Percentiles rank a stretch among this genome's conserved stretches.
Evolutionary conservation across 2,888 invertebrate genomes (phyloP).

Genomic region (Latheticus oryzae): DNA sequence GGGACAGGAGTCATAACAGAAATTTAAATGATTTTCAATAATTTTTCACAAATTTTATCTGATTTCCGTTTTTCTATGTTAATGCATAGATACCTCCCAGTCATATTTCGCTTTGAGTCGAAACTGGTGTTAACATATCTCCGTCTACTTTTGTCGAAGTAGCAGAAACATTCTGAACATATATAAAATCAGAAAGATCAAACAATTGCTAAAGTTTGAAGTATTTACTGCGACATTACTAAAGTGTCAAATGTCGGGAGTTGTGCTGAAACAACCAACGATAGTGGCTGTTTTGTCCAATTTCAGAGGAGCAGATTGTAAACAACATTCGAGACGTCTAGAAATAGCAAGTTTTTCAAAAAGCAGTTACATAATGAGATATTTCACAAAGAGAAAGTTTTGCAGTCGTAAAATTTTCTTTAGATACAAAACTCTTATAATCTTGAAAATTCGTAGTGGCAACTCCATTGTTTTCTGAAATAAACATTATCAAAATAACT

Average conservation of each 20-base stretch:
- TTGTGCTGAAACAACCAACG: background rate
- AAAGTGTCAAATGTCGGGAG: slow-evolving; percentile 13
- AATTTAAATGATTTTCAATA: no score
- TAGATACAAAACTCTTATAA: no score
- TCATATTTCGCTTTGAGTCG: no score
- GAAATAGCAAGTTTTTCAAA: background rate
- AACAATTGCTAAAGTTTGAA: slow-evolving; percentile 32
- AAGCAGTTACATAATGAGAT: background rate
- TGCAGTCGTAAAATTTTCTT: no score
- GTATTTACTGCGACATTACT: slow-evolving; percentile 20
- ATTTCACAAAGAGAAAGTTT: slow-evolving; percentile 2
- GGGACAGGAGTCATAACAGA: no score
- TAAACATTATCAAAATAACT: no score
- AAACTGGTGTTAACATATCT: no score
- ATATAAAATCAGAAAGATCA: slow-evolving; percentile 30
- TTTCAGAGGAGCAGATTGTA: slow-evolving; percentile 5
- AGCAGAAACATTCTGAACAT: slow-evolving; percentile 19
- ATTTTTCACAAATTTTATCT: no score
- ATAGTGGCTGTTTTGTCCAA: slow-evolving; percentile 5
- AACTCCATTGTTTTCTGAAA: no score
- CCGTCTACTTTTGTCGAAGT: slow-evolving; percentile 27
- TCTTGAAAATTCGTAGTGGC: no score
- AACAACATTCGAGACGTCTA: slow-evolving; percentile 3
- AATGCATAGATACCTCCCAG: no score
- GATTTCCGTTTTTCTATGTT: no score